Conservation (phyloP, 2,888 invertebrate genomes). For the Phalera bucephala region DNA sequence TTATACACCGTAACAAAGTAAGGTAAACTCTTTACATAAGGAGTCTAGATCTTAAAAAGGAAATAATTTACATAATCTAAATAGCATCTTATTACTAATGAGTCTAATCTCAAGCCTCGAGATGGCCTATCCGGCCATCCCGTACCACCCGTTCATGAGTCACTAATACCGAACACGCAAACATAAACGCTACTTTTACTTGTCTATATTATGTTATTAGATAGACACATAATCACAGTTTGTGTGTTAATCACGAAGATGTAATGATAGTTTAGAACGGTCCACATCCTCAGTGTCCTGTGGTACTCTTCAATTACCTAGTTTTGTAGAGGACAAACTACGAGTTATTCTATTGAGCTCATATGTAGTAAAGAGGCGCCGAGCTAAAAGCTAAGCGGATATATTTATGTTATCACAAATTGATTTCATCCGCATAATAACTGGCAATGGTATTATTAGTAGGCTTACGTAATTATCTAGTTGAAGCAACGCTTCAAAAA, state of each 20-base stretch:
- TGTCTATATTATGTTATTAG: conserved; percentile 33
- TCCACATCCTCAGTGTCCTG: conserved; percentile 22
- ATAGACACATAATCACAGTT: conserved; percentile 41
- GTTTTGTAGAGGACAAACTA: conserved; percentile 2
- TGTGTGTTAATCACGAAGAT: conserved; percentile 52
- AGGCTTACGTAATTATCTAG: too few relatives aligned
- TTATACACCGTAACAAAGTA: too few relatives aligned
- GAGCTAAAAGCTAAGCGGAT: background rate
- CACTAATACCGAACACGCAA: conserved; percentile 32
- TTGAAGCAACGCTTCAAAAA: too few relatives aligned
- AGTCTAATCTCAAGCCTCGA: conserved; percentile 41
- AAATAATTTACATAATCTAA: background rate
- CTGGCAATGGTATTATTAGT: too few relatives aligned
- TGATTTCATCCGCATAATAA: conserved; percentile 1
- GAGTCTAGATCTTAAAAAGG: background rate
- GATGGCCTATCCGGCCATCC: conserved; percentile 54
- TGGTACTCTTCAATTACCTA: conserved; percentile 20
- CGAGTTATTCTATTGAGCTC: background rate
- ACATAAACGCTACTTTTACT: conserved; percentile 16
- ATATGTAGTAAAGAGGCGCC: background rate
- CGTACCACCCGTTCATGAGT: conserved; percentile 41
- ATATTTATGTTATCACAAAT: background rate
- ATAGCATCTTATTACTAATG: conserved; percentile 11
- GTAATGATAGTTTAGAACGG: conserved; percentile 44
- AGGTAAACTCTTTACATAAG: too few relatives aligned